Percentiles rank a stretch among this genome's conserved stretches.
Evolutionary conservation across 2,113 vertebrate genomes (phyloP).

Genomic region (Antidorcas marsupialis): DNA sequence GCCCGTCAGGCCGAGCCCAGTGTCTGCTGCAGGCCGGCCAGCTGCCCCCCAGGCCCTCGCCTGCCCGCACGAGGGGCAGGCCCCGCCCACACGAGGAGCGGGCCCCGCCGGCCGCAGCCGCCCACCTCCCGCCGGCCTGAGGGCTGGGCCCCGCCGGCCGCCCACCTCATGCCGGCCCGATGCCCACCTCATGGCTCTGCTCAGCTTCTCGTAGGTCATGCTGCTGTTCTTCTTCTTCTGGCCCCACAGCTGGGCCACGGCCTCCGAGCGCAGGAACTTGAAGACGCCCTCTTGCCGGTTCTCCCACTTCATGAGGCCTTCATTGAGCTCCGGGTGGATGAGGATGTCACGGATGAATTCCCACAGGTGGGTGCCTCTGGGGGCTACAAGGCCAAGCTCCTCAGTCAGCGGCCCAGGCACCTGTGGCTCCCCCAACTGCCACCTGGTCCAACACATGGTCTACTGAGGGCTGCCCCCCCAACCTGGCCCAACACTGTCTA

Average conservation of each 20-base stretch:
- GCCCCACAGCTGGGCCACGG: constrained; percentile 97
- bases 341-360: constrained; percentile 98
- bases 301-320: constrained; percentile 97
- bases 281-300: constrained; percentile 92
- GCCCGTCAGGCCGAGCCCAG: not conserved
- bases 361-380: constrained; percentile 96
- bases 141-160: not conserved
- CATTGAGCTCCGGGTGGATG: constrained; percentile 91
- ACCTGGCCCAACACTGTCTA: fast-evolving
- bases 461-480: too few species aligned
- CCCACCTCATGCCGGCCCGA: too few species aligned
- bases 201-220: constrained; percentile 99
- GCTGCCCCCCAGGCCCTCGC: not conserved
- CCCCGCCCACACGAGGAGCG: fast-evolving
- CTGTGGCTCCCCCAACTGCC: not conserved
- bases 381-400: constrained; percentile 79
- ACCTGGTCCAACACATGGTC: not conserved
- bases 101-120: fast-evolving
- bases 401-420: not conserved
- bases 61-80: fast-evolving
- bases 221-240: constrained; percentile 98
- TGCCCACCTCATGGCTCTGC: constrained; percentile 90
- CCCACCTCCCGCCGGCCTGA: too few species aligned
- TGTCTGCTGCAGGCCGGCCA: not conserved
- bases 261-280: constrained; percentile 97